Conservation (phyloP, 2,797 vertebrate species). For the Corythornis leucogaster region DNA sequence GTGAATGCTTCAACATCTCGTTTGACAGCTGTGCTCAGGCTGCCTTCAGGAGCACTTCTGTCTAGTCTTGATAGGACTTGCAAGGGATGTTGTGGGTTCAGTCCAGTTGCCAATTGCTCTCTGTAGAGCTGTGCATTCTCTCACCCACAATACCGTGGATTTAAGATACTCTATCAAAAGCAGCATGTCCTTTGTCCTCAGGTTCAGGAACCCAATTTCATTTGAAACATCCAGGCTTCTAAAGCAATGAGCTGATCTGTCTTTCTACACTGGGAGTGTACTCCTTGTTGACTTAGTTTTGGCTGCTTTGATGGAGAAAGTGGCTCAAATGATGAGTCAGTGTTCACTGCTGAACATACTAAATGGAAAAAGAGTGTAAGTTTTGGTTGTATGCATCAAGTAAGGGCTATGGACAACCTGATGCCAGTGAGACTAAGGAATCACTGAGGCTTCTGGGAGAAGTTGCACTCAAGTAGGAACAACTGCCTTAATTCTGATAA, state of each 20-base stretch:
- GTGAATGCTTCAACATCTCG: background rate
- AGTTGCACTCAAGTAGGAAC: background rate
- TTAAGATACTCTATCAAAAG: background rate
- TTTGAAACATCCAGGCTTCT: background rate
- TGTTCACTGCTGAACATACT: background rate
- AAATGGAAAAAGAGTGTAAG: conserved; percentile 3
- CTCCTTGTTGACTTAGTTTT: conserved; percentile 4
- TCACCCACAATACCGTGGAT: background rate
- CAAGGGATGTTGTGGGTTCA: background rate
- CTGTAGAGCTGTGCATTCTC: background rate
- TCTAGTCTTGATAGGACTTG: background rate
- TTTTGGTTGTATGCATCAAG: background rate
- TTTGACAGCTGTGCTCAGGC: background rate
- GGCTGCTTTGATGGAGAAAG: conserved; percentile 44
- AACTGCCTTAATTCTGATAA: background rate
- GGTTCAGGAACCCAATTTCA: background rate
- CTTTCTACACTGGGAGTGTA: background rate
- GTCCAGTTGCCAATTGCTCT: background rate
- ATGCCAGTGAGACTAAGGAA: background rate
- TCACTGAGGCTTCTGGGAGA: background rate
- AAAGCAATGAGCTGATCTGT: background rate
- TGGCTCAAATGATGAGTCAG: conserved; percentile 28
- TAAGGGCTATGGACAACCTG: background rate
- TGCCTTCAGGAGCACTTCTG: background rate
- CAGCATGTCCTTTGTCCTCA: background rate